Conservation (phyloP, 1,140 invertebrate species). For the Drosophila pachea region DNA sequence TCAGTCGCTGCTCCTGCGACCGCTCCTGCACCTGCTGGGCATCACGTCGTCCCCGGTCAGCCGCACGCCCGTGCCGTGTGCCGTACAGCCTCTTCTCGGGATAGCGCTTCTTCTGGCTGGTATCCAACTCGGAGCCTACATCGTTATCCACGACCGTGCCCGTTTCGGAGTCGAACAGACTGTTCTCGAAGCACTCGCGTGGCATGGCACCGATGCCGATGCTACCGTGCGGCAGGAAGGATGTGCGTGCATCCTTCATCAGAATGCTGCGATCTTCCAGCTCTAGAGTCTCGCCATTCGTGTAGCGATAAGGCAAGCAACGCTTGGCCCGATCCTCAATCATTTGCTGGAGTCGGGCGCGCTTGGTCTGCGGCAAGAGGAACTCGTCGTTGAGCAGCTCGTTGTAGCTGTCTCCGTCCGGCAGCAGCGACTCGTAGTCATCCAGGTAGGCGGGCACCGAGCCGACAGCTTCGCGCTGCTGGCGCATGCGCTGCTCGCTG, state of each 20-base stretch:
- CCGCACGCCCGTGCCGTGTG: slow-evolving; percentile 5
- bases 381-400: slow-evolving; percentile 67
- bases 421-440: slow-evolving; percentile 49
- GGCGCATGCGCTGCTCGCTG: slow-evolving; percentile 43
- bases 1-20: slow-evolving; percentile 3
- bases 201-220: slow-evolving; percentile 44
- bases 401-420: slow-evolving; percentile 56
- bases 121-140: slow-evolving; percentile 14
- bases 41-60: slow-evolving; percentile 37
- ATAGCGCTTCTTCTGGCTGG: slow-evolving; percentile 18
- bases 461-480: slow-evolving; percentile 24
- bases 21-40: slow-evolving; percentile 28
- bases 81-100: slow-evolving; percentile 37
- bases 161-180: slow-evolving; percentile 9
- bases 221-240: slow-evolving; percentile 66
- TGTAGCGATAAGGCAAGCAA: slow-evolving; percentile 66
- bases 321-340: slow-evolving; percentile 45
- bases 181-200: slow-evolving; percentile 55
- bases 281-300: slow-evolving; percentile 60
- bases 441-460: slow-evolving; percentile 38
- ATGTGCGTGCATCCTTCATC: slow-evolving; percentile 77
- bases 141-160: slow-evolving; percentile 12
- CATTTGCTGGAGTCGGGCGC: slow-evolving; percentile 6
- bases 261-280: slow-evolving; percentile 70
- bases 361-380: slow-evolving; percentile 43